Evolutionary conservation across 1,140 invertebrate species (phyloP), one percentile per base, ranked within the genome.

Genomic region (Heliconius himera): DNA sequence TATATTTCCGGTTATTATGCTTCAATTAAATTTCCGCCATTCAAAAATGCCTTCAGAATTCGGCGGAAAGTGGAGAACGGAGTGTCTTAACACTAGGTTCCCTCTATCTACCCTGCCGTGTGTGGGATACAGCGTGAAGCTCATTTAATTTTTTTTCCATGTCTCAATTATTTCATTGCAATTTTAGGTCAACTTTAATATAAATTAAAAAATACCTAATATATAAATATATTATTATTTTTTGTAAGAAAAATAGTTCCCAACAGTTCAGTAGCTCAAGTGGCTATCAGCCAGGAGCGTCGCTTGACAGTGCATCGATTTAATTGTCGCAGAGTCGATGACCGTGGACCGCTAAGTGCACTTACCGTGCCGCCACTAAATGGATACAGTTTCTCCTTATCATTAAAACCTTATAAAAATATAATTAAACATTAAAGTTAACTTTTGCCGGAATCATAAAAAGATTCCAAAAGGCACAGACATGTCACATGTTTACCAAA

Each of bases 261-360:
- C 74, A 80, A 56, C 66, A 70, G 70, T 80, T 76, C 74, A 76
- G 73, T 80, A 79, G 70, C 73, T 83, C 79, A 49, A 81, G 74
- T 74, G 41, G 71, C 54, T 77, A 84, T 83, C 76, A 82, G 70
- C 72, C 77, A 71, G 78, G 77, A 79, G 81, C 76, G 77, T 75
- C 79, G 80, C 76, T 82, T 87, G 81, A 84, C 84, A 79, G 81
- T 84, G 83, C 85, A 85, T 82, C 84, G 87, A 90, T 90, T 90
- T 88, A 90, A 90, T 91, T 90, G 87, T 90, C 88, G 81, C 75
- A 74, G 85, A 85, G 89, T 90, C 89, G 88, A 90, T 91, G 89
- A 91, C 89, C 90, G 88, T 85, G 82, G 83, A 85, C 89, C 84
- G 84, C 86, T 89, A 83, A 87, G 76, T 87, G 80, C 78, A 84